A percentile compares a stretch with the other conserved stretches of the same genome.
phyloP scores from a whole-genome alignment of 1,140 invertebrate species.

The Phymastichus coffea region DNA sequence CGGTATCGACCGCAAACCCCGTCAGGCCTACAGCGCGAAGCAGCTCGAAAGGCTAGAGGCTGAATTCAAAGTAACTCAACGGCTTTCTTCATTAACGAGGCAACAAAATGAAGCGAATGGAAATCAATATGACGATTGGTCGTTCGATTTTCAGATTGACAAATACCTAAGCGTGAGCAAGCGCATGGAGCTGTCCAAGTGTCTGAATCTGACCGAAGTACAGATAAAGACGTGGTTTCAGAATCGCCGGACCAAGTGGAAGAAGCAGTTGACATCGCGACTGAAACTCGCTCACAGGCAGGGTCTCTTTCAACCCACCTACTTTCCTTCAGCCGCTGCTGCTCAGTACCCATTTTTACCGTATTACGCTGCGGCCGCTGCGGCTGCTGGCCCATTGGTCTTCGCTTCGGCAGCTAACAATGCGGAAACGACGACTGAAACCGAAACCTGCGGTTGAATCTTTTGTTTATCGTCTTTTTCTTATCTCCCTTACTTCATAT shows the following conservation, averaged over 20 bases:
- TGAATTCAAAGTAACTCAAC: constrained; percentile 85
- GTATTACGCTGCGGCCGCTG: constrained; percentile 49
- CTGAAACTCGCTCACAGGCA: constrained; percentile 86
- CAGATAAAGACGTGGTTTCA: constrained; percentile 99
- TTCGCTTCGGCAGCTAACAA: neutral
- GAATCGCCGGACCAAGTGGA: constrained; percentile 93
- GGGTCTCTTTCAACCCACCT: constrained; percentile 70
- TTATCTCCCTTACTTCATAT: too few relatives aligned
- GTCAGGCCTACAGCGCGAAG: constrained; percentile 93
- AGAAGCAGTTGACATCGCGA: constrained; percentile 88
- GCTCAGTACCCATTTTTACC: constrained; percentile 63
- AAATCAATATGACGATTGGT: too few relatives aligned
- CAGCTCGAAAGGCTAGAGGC: constrained; percentile 87
- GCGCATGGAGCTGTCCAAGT: constrained; percentile 88
- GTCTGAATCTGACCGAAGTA: constrained; percentile 86
- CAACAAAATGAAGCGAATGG: too few relatives aligned
- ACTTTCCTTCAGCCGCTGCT: constrained; percentile 66
- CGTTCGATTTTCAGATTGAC: constrained; percentile 65
- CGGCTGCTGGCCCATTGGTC: neutral
- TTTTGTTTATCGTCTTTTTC: too few relatives aligned
- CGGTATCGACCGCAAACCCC: constrained; percentile 86
- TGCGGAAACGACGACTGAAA: too few relatives aligned
- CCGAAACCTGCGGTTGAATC: too few relatives aligned
- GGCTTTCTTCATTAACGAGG: too few relatives aligned
- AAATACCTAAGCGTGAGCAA: constrained; percentile 95